A percentile compares a stretch with the other conserved stretches of the same genome.
These are phyloP conservation scores for Nymphalis io DNA, from an alignment of 1,140 invertebrate species.

Conservation along the genomic window DNA sequence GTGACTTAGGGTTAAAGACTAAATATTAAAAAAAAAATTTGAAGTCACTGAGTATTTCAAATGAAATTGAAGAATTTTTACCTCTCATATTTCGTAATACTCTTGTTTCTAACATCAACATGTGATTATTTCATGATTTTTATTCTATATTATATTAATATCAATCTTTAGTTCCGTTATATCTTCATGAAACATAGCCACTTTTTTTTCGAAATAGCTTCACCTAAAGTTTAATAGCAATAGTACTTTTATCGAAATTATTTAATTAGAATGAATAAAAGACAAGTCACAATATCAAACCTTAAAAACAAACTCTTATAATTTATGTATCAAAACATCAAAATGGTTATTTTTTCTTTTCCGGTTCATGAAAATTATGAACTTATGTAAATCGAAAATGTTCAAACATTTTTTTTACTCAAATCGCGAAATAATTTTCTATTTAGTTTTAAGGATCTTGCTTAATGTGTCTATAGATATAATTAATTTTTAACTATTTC, in stretches of 20 bases:
- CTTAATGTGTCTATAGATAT: no score
- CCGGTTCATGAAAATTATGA: slow-evolving; percentile 52
- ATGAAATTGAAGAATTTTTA: slow-evolving; percentile 25
- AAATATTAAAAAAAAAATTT: neutral
- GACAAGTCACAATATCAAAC: slow-evolving; percentile 72
- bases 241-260: slow-evolving; percentile 58
- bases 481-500: no score
- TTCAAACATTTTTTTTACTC: no score
- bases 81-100: slow-evolving; percentile 29
- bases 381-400: neutral
- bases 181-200: slow-evolving; percentile 48
- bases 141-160: slow-evolving; percentile 33
- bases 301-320: slow-evolving; percentile 58
- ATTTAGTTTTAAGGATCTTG: neutral
- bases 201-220: slow-evolving; percentile 51
- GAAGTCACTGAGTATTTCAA: slow-evolving; percentile 42
- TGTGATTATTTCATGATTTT: slow-evolving; percentile 37
- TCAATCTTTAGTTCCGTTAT: slow-evolving; percentile 31
- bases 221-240: slow-evolving; percentile 58
- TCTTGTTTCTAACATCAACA: slow-evolving; percentile 37
- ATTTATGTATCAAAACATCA: slow-evolving; percentile 60
- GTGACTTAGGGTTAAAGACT: neutral
- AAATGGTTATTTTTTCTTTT: slow-evolving; percentile 40
- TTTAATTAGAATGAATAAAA: slow-evolving; percentile 52
- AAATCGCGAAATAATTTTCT: no score